Base-by-base conservation (phyloP, 2,888 invertebrate genomes). In the Onthophagus sagittarius region DNA sequence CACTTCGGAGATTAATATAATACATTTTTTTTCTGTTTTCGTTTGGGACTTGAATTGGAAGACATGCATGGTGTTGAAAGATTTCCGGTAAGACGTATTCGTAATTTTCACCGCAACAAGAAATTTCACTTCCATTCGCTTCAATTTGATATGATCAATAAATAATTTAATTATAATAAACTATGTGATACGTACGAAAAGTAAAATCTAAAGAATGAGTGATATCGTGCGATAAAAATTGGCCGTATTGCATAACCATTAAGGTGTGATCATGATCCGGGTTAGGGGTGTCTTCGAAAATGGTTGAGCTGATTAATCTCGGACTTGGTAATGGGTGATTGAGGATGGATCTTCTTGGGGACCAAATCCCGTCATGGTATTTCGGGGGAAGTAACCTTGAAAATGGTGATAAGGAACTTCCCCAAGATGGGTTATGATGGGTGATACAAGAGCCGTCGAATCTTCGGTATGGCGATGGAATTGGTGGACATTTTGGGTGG, bases 401-500 rank as follows among this genome's bases (percentile, higher is more conserved):
- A 81, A 88, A 91, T 0, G 90, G 89, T 15, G 91, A 89, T 70
- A 89, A 86, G 6, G 89, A 87, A 14, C 90, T 88, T 2, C 97
- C 97, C 93, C 94, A 93, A 11, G 88, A 87, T 0, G 92, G 88
- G 74, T 89, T 85, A 5, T 87, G 83, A 0, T 88, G 83, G 84
- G 96, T 96, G 84, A 96, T 97, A 83, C 97, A 97, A 9, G 92
- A 90, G 0, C 97, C 97, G 81, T 94, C 93, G 15, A 92, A 85
- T 0, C 89, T 89, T 72, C 96, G 88, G 84, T 93, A 95, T 72
- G 88, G 89, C 9, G 81, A 83, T 0, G 84, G 83, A 0, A 84
- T 75, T 7, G 79, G 75, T 0, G 86, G 84, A 78, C 91, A 91
- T 0, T 79, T 71, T 0, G 87, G 87, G 2, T 80, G 82, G 2